Evolutionary conservation across 2,113 vertebrate species (phyloP).

Genomic region (Sarotherodon lohbergeri): DNA sequence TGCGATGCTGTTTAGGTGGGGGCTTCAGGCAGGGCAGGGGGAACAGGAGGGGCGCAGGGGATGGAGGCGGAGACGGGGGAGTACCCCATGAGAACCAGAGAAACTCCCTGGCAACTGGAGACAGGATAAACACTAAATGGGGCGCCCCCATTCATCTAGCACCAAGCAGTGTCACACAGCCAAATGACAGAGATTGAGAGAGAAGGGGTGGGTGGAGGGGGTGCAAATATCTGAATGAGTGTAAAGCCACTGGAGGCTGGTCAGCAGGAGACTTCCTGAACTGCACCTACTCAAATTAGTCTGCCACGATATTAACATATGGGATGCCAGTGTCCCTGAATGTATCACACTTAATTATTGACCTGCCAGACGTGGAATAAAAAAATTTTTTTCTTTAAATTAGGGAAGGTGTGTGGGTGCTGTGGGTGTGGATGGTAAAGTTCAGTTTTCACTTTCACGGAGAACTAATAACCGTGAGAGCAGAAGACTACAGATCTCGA

Average conservation of each 20-base stretch:
- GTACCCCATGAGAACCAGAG: constrained; percentile 56
- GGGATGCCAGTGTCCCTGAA: constrained; percentile 2
- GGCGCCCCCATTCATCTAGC: constrained; percentile 41
- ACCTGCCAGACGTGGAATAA: not conserved
- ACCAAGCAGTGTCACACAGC: constrained; percentile 16
- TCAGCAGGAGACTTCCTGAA: not conserved
- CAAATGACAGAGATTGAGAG: constrained; percentile 20
- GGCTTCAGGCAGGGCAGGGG: not conserved
- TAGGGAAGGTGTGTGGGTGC: not conserved
- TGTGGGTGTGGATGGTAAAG: not conserved
- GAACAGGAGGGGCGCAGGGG: not conserved
- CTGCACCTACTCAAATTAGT: not conserved
- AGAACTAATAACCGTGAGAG: constrained; percentile 55
- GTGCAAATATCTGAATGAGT: constrained; percentile 34
- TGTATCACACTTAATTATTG: not conserved
- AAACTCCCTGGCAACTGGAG: constrained; percentile 65
- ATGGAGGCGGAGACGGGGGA: constrained; percentile 10
- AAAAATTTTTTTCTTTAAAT: not conserved
- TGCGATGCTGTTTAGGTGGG: not conserved
- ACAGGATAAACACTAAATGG: constrained; percentile 55
- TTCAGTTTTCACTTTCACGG: constrained; percentile 1
- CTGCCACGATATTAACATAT: not conserved
- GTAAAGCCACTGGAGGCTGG: not conserved
- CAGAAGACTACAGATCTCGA: not conserved
- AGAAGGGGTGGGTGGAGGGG: not conserved